phyloP scores from a whole-genome alignment of 2,113 vertebrate species.

The Hippocampus comes region DNA sequence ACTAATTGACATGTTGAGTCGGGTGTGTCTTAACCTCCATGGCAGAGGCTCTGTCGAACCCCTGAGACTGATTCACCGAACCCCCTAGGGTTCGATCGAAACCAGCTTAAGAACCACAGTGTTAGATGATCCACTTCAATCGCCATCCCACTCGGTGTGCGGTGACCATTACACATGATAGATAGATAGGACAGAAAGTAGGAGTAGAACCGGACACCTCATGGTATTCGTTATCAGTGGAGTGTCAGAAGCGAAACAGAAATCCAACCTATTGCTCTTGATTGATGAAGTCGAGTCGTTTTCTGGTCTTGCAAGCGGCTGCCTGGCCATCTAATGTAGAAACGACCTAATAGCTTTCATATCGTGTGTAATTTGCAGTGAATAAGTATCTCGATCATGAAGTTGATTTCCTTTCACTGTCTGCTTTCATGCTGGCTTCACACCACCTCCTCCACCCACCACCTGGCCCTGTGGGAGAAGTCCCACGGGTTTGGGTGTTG shows the following conservation, averaged over 20 bases:
- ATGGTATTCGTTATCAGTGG: no score
- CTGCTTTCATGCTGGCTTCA: constrained; percentile 25
- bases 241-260: background rate
- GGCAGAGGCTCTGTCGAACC: no score
- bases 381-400: background rate
- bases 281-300: background rate
- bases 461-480: constrained; percentile 34
- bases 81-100: no score
- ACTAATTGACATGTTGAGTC: no score
- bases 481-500: constrained; percentile 34
- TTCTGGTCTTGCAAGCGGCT: background rate
- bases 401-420: constrained; percentile 11
- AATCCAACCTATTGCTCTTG: background rate
- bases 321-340: background rate
- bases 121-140: no score
- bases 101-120: no score
- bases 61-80: no score
- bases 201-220: no score
- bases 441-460: constrained; percentile 37
- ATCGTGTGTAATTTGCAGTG: background rate
- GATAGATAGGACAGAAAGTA: no score
- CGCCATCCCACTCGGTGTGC: no score
- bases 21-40: no score
- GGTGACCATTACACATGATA: no score
- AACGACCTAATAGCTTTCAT: background rate